Conservation (phyloP, 2,113 vertebrate genomes). For the Elachura formosa region DNA sequence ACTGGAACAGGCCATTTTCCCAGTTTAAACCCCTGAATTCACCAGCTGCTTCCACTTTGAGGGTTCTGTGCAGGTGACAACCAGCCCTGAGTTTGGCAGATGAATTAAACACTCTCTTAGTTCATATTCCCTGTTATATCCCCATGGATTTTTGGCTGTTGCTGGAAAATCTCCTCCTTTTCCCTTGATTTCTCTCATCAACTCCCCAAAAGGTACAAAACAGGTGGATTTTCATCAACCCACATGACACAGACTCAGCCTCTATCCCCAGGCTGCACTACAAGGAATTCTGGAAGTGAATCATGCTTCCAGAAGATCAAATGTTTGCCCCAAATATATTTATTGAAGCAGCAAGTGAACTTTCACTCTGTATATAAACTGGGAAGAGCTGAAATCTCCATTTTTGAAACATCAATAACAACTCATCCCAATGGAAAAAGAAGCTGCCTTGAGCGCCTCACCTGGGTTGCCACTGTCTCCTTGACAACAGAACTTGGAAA, state of each 20-base stretch:
- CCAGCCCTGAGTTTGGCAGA: neutral
- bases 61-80: neutral
- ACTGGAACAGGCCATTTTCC: neutral
- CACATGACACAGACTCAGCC: neutral
- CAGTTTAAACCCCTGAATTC: neutral
- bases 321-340: neutral
- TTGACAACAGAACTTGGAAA: neutral
- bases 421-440: neutral
- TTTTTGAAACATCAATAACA: neutral
- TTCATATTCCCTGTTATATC: neutral
- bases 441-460: neutral
- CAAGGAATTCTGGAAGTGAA: neutral
- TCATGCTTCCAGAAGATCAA: neutral
- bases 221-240: neutral
- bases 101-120: neutral
- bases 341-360: neutral
- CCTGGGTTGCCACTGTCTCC: neutral
- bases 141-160: accelerated
- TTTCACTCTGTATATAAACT: neutral
- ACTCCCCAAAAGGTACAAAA: neutral
- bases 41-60: neutral
- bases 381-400: neutral
- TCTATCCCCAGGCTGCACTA: neutral
- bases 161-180: neutral
- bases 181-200: neutral